These are phyloP conservation scores for Thelaira solivaga DNA, from an alignment of 2,888 invertebrate genomes.

Conservation along the genomic window DNA sequence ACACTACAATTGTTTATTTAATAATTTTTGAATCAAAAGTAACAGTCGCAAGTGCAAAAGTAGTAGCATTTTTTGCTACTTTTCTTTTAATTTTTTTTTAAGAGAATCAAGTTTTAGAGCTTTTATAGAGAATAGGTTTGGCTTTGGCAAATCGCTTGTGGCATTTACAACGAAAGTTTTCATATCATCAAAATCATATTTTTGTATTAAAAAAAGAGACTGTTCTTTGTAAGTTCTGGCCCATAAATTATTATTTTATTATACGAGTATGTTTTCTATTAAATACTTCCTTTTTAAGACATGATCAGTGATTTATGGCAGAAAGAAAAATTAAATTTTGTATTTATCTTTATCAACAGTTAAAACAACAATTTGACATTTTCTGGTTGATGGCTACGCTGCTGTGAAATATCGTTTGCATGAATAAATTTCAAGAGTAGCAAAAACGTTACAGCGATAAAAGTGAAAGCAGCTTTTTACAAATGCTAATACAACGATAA, in stretches of 20 bases:
- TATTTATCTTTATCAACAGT: constrained; percentile 50
- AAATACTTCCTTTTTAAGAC: constrained; percentile 37
- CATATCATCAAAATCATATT: no score
- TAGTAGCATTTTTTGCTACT: no score
- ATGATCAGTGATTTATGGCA: constrained; percentile 46
- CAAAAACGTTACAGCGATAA: constrained; percentile 58
- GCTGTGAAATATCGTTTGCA: constrained; percentile 11
- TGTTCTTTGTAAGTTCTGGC: background rate
- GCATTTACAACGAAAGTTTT: no score
- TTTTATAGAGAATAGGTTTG: no score
- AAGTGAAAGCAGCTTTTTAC: constrained; percentile 61
- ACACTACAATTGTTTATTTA: no score
- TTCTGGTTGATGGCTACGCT: background rate
- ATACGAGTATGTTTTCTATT: constrained; percentile 3
- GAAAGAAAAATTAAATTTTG: constrained; percentile 29
- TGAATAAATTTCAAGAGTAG: constrained; percentile 17
- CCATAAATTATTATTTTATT: constrained; percentile 29
- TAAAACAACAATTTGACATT: constrained; percentile 10
- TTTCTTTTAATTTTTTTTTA: no score
- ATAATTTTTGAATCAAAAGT: no score
- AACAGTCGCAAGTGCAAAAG: no score
- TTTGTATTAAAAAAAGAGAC: background rate
- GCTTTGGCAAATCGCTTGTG: no score
- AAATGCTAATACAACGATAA: constrained; percentile 50
- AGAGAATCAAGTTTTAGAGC: no score